Base-by-base conservation (phyloP, 2,797 vertebrate species). In the Carduelis carduelis region DNA sequence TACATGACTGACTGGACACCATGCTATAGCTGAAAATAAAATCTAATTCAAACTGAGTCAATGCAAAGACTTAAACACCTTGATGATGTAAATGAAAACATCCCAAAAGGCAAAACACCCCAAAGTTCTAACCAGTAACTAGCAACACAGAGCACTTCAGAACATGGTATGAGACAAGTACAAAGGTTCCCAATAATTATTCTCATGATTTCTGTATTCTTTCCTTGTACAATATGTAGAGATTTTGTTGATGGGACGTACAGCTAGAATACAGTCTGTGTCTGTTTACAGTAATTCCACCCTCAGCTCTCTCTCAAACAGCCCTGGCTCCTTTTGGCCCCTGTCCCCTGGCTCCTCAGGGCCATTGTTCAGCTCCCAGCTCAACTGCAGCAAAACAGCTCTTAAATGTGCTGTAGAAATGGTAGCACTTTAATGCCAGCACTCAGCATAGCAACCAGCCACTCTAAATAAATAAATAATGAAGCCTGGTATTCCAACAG, bases 371-470 rank as follows among this genome's bases (percentile, higher is more conserved):
- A 77, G 75, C 81, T 83, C 47, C 90, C 46, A 83, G 57, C 46
- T 11, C 43, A 83, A 50, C 50, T 49, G 83, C 71, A 79, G 85
- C 57, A 34, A 47, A 86, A 85, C 52, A 63, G 89, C 93, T 61
- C 87, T 77, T 49, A 46, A 75, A 71, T 69, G 20, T 71, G 89
- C 90, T 75, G 68, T 11, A 68, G 72, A 63, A 91, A 78, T 60
- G 72, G 84, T 77, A 75, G 70, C 50, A 46, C 72, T 79, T 71
- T 9, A 69, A 66, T 61, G 72, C 16, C 76, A 66, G 65, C 71
- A 47, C 91, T 89, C n/a, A 87, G 91, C 86, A 68, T 81, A 96
- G 95, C 90, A 95, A 93, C 93, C 78, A 78, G 77, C 28, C 9
- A 0, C 50, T 17, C 89, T 82, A 96, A 92, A 90, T 61, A 92